Evolutionary conservation across 2,113 vertebrate genomes (phyloP).

Genomic region (Setophaga petechia): DNA sequence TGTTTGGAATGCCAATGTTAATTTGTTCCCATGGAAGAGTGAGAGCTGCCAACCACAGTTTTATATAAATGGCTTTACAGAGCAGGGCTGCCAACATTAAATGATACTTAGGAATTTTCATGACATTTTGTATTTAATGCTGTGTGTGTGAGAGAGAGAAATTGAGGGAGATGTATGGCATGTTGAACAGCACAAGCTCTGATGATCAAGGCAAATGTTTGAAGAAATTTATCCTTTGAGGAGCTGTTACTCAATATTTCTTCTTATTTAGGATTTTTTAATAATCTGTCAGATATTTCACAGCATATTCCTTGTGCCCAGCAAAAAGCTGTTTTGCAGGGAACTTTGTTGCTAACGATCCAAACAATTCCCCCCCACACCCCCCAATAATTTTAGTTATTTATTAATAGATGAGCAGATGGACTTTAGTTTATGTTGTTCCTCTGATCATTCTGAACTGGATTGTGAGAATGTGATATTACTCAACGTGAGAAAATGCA

Average conservation of each 20-base stretch:
- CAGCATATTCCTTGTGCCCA: background rate
- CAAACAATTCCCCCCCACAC: background rate
- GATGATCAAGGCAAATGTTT: background rate
- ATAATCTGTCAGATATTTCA: background rate
- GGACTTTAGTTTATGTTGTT: slow-evolving; percentile 18
- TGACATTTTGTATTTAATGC: slow-evolving; percentile 71
- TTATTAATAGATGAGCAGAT: slow-evolving; percentile 1
- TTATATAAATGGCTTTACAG: slow-evolving; percentile 75
- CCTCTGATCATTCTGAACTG: background rate
- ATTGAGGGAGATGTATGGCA: background rate
- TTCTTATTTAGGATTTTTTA: background rate
- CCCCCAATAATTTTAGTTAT: background rate
- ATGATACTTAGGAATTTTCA: slow-evolving; percentile 69
- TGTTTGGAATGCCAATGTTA: slow-evolving; percentile 85
- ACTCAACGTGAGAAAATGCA: background rate
- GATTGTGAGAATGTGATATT: background rate
- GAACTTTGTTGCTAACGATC: background rate
- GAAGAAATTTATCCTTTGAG: background rate
- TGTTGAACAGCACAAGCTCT: background rate
- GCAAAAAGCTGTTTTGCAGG: background rate
- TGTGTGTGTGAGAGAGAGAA: slow-evolving; percentile 45
- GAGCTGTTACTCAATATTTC: background rate
- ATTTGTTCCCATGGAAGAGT: slow-evolving; percentile 83
- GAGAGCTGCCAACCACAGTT: slow-evolving; percentile 77
- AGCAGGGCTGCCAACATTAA: slow-evolving; percentile 68